Base-by-base conservation (phyloP, 2,888 invertebrate genomes). In the Hartigia nigra region DNA sequence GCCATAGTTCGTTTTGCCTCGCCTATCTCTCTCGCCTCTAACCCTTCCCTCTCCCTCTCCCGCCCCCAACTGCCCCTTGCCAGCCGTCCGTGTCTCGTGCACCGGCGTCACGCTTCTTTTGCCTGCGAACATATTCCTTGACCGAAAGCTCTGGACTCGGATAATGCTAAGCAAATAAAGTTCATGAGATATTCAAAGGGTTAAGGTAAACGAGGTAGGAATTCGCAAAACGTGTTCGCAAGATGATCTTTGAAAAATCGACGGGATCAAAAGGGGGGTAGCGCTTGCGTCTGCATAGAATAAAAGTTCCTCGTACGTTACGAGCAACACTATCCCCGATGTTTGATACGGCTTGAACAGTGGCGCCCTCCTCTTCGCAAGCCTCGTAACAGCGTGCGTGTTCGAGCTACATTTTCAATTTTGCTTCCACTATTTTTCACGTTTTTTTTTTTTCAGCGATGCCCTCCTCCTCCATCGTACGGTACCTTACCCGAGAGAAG, bases 211-310 rank as follows among this genome's bases (percentile, higher is more conserved):
- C 55, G 23, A 9, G 23, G 14, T 55, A 23, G 55, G 23, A 55
- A 55, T 55, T 55, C 9, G 55, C 55, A 23, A 23, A 79, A 80
- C 79, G 80, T 77, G 80, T 76, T 70, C 69, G 78, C 84, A 81
- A 82, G 84, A 83, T 84, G 85, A 83, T 76, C 82, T 81, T 83
- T 84, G 85, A 86, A 83, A 86, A 88, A 85, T 85, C 83, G 84
- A 82, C 83, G 82, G 85, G 82, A 83, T 83, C 78, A 83, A 85
- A 84, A 83, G 82, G 55, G 82, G 82, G 83, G 86, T 86, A 85
- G 86, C 83, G 82, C 79, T 78, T 78, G 81, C 82, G 85, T 88
- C 87, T 86, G 87, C 86, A 87, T 87, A 84, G 84, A 87, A 86
- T 82, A 85, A 86, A 82, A 84, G 78, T 84, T 81, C 75, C 78